Conservation (phyloP, 2,797 vertebrate genomes). For the Mareca penelope region DNA sequence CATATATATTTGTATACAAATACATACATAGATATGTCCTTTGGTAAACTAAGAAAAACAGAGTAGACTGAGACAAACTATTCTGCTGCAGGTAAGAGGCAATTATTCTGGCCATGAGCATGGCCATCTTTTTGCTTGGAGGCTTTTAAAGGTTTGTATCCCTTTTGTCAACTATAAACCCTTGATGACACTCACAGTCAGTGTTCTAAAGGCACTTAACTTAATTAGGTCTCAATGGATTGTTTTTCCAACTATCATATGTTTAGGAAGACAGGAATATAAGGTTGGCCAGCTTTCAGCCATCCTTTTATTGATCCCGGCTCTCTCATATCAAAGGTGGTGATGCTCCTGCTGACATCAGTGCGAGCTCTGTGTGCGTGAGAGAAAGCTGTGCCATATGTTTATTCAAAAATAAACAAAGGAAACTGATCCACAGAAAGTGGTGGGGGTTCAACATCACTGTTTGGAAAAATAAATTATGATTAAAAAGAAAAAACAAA, state of each 20-base stretch:
- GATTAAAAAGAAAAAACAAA: background rate
- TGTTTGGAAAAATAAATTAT: background rate
- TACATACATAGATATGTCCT: fast-evolving
- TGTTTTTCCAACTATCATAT: background rate
- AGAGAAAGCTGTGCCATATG: background rate
- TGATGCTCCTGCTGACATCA: background rate
- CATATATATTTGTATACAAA: fast-evolving
- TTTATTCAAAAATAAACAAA: constrained; percentile 18
- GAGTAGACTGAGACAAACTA: background rate
- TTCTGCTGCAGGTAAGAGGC: background rate
- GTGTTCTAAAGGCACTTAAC: constrained; percentile 27
- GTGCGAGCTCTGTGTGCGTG: background rate
- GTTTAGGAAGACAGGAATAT: background rate
- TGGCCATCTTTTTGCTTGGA: background rate
- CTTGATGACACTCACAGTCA: background rate
- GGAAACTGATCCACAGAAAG: background rate
- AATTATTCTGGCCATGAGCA: background rate
- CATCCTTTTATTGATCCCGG: background rate
- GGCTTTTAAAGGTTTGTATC: background rate
- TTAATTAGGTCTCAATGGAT: background rate
- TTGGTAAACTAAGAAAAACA: background rate
- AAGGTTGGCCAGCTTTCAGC: background rate
- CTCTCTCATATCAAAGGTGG: background rate
- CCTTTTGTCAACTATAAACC: background rate
- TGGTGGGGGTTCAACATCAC: background rate